phyloP scores from a whole-genome alignment of 2,113 vertebrate genomes.

The Lophius piscatorius region DNA sequence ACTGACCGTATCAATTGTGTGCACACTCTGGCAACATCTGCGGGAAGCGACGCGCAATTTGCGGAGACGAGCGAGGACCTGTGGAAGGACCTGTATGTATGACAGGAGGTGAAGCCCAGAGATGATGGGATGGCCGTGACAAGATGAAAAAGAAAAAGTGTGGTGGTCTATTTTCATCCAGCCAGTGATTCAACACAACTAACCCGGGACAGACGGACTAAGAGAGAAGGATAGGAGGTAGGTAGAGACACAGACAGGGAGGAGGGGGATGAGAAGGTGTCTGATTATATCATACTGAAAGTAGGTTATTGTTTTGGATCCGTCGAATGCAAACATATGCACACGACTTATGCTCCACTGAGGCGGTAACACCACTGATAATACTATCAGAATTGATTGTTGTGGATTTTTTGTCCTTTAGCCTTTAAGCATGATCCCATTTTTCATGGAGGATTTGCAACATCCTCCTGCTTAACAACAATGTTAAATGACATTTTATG shows the following conservation, averaged over 20 bases:
- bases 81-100: slow-evolving; percentile 66
- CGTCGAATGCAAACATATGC: slow-evolving; percentile 33
- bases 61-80: slow-evolving; percentile 57
- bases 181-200: slow-evolving; percentile 75
- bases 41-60: slow-evolving; percentile 53
- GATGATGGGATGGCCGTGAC: slow-evolving; percentile 76
- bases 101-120: slow-evolving; percentile 42
- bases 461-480: slow-evolving; percentile 46
- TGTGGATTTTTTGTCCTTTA: slow-evolving; percentile 34
- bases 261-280: slow-evolving; percentile 55
- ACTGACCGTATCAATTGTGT: slow-evolving; percentile 39
- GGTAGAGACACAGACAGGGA: slow-evolving; percentile 41
- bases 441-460: slow-evolving; percentile 54
- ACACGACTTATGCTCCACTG: slow-evolving; percentile 39
- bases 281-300: slow-evolving; percentile 70
- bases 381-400: slow-evolving; percentile 24
- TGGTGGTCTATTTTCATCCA: slow-evolving; percentile 71
- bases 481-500: slow-evolving; percentile 63
- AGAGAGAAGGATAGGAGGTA: slow-evolving; percentile 74
- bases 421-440: slow-evolving; percentile 50
- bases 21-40: slow-evolving; percentile 47
- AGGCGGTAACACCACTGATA: slow-evolving; percentile 8
- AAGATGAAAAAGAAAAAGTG: slow-evolving; percentile 86
- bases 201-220: slow-evolving; percentile 72
- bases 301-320: slow-evolving; percentile 71